Evolutionary conservation across 2,888 invertebrate species (phyloP).

Genomic region (Pinctada fucata): DNA sequence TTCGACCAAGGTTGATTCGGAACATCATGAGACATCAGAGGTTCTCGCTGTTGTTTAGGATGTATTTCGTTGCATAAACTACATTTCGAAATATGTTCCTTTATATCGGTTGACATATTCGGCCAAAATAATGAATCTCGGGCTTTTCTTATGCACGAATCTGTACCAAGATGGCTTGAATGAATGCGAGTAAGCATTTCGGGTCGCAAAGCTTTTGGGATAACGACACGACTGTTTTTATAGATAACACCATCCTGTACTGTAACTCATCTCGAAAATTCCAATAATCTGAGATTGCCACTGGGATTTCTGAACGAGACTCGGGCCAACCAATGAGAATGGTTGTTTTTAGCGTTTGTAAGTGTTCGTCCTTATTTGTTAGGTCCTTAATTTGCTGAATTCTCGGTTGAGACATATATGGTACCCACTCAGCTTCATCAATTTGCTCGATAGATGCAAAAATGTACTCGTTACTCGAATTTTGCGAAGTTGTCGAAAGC

Average conservation of each 20-base stretch:
- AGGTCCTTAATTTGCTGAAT: not conserved
- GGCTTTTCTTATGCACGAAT: not conserved
- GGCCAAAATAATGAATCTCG: slow-evolving; percentile 25
- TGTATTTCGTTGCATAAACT: not conserved
- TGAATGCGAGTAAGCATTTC: slow-evolving; percentile 20
- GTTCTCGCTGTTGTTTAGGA: slow-evolving; percentile 2
- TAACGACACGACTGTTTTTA: slow-evolving; percentile 27
- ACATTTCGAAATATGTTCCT: slow-evolving; percentile 7
- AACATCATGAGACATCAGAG: slow-evolving; percentile 5
- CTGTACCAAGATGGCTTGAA: slow-evolving; percentile 15
- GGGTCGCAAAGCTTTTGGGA: slow-evolving; percentile 5
- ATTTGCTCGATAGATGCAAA: not conserved
- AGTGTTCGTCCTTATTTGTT: not conserved
- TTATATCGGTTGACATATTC: not conserved
- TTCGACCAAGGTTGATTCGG: slow-evolving; percentile 14
- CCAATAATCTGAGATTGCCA: slow-evolving; percentile 13
- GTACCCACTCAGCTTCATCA: not conserved
- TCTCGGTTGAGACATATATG: not conserved
- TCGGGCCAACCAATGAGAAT: slow-evolving; percentile 23
- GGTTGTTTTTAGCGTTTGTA: not conserved
- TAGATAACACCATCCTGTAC: slow-evolving; percentile 42
- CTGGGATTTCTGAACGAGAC: not conserved
- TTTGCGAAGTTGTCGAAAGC: slow-evolving; percentile 15
- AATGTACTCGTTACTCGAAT: not conserved
- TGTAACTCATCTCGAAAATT: slow-evolving; percentile 36